Conservation (phyloP, 1,140 invertebrate species). For the Cotesia glomerata region DNA sequence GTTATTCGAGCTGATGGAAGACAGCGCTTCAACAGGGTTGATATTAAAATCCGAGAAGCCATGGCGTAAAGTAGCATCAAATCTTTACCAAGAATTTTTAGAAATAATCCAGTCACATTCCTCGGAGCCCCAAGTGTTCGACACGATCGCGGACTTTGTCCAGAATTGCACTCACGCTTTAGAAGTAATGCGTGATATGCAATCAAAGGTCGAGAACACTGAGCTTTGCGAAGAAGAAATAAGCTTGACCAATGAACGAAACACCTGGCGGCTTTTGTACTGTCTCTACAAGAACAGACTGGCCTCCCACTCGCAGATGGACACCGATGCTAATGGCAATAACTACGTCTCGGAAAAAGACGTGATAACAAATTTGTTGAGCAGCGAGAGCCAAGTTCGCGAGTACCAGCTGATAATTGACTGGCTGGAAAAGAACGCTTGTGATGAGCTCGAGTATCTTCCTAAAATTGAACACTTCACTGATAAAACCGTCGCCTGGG, state of each 20-base stretch:
- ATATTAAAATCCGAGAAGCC: conserved; percentile 60
- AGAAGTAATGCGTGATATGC: conserved; percentile 63
- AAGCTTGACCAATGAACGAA: conserved; percentile 76
- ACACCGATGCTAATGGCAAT: conserved; percentile 54
- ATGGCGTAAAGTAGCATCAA: conserved; percentile 62
- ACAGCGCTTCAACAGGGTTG: conserved; percentile 57
- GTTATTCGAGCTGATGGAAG: conserved; percentile 55
- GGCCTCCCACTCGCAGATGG: conserved; percentile 58
- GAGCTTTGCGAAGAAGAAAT: conserved; percentile 53
- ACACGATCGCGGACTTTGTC: conserved; percentile 66
- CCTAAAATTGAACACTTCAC: conserved; percentile 75
- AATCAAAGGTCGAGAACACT: conserved; percentile 65
- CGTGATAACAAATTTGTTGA: conserved; percentile 68
- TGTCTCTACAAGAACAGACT: conserved; percentile 82
- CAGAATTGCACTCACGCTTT: conserved; percentile 65
- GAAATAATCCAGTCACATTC: conserved; percentile 65
- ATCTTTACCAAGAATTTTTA: conserved; percentile 67
- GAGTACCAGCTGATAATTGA: conserved; percentile 88
- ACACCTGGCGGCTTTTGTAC: conserved; percentile 85
- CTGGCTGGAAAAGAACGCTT: conserved; percentile 87
- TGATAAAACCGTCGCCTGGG: conserved; percentile 83
- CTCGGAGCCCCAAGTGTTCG: conserved; percentile 64
- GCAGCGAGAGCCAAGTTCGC: conserved; percentile 71
- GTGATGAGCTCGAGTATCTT: conserved; percentile 71
- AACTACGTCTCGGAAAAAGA: conserved; percentile 66